These are phyloP conservation scores for Takifugu ocellatus DNA, from an alignment of 2,797 vertebrate species.

Conservation along the genomic window DNA sequence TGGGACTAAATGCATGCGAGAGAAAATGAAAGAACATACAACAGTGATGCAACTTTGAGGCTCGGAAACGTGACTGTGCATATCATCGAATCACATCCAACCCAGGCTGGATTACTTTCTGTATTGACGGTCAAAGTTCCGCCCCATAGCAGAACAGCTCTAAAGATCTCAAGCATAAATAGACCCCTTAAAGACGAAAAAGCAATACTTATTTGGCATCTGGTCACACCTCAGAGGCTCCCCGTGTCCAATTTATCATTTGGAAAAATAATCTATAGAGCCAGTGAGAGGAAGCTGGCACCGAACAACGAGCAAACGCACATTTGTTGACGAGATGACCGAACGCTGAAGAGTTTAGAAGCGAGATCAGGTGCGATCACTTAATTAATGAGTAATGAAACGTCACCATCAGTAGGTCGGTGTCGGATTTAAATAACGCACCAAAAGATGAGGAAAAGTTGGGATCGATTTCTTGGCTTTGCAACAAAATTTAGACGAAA, in stretches of 20 bases:
- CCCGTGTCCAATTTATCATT: slow-evolving; percentile 71
- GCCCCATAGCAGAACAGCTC: slow-evolving; percentile 31
- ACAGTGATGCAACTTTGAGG: slow-evolving; percentile 38
- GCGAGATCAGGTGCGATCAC: slow-evolving; percentile 26
- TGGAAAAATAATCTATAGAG: slow-evolving; percentile 67
- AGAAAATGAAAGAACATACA: slow-evolving; percentile 46
- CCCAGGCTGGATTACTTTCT: slow-evolving; percentile 14
- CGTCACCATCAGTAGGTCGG: slow-evolving; percentile 2
- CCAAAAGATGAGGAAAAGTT: slow-evolving; percentile 2
- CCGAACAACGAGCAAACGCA: slow-evolving; percentile 56
- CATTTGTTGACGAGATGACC: slow-evolving; percentile 54
- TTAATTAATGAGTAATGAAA: slow-evolving; percentile 26
- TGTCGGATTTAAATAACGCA: not conserved
- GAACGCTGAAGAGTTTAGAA: slow-evolving; percentile 24
- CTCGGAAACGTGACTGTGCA: slow-evolving; percentile 20
- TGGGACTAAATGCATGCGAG: slow-evolving; percentile 43
- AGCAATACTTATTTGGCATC: slow-evolving; percentile 52
- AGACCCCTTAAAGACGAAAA: slow-evolving; percentile 53
- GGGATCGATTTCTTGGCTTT: slow-evolving; percentile 1
- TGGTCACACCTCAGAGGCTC: slow-evolving; percentile 64
- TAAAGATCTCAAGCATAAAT: slow-evolving; percentile 63
- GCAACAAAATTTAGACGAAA: slow-evolving; percentile 18
- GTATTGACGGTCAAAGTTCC: slow-evolving; percentile 17
- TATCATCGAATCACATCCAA: not conserved
- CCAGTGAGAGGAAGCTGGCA: slow-evolving; percentile 56